Evolutionary conservation across 2,888 invertebrate genomes (phyloP).

Genomic region (Arge pagana): DNA sequence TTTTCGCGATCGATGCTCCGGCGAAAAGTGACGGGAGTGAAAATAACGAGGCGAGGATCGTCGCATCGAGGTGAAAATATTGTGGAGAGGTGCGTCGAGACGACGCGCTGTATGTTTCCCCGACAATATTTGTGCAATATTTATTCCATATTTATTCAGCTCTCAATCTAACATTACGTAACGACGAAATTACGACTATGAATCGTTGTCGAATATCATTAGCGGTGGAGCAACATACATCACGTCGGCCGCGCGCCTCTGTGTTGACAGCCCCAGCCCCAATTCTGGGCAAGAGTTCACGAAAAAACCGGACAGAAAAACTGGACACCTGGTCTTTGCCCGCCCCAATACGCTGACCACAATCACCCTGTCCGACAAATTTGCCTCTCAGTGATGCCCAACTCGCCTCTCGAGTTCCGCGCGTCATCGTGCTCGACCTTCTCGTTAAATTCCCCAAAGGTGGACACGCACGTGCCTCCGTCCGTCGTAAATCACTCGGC

Average conservation of each 20-base stretch:
- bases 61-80: not conserved
- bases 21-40: not conserved
- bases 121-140: too few species aligned
- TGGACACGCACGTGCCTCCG: too few species aligned
- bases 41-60: not conserved
- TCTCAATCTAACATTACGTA: slow-evolving; percentile 45
- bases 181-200: slow-evolving; percentile 43
- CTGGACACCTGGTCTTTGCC: slow-evolving; percentile 44
- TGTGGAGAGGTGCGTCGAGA: not conserved
- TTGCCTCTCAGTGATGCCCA: slow-evolving; percentile 51
- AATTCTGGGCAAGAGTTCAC: slow-evolving; percentile 51
- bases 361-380: slow-evolving; percentile 57
- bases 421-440: too few species aligned
- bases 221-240: slow-evolving; percentile 52
- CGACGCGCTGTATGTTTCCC: too few species aligned
- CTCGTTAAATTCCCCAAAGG: too few species aligned
- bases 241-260: slow-evolving; percentile 52
- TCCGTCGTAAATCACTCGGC: too few species aligned
- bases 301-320: slow-evolving; percentile 45
- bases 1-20: too few species aligned
- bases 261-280: slow-evolving; percentile 55
- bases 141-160: slow-evolving; percentile 37
- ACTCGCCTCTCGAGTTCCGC: slow-evolving; percentile 24
- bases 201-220: slow-evolving; percentile 56
- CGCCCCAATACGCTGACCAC: slow-evolving; percentile 45